Conservation (phyloP, 2,113 vertebrate species). For the Microtus richardsoni region DNA sequence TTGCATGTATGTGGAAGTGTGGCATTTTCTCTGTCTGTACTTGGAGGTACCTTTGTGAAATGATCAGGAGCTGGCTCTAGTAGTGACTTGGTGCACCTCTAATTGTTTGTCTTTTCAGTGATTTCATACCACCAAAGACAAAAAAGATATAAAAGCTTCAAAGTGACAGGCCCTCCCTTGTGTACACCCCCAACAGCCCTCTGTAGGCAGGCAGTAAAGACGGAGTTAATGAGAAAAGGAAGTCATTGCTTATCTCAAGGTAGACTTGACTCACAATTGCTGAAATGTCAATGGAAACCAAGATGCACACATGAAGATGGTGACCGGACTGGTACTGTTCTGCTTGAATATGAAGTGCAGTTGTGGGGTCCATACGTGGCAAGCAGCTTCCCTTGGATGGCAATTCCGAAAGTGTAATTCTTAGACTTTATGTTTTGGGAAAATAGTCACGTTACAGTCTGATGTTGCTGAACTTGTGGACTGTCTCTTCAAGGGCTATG, state of each 20-base stretch:
- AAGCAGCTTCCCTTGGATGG: neutral
- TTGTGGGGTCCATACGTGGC: neutral
- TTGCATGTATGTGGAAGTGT: neutral
- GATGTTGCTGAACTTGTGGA: neutral
- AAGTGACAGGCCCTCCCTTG: neutral
- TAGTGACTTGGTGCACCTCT: neutral
- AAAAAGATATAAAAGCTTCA: neutral
- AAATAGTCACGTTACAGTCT: neutral
- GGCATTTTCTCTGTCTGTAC: neutral
- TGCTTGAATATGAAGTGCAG: neutral
- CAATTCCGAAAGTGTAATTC: neutral
- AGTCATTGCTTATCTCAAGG: neutral
- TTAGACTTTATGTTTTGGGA: neutral
- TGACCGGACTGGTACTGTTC: neutral
- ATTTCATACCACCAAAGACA: neutral
- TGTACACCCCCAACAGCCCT: neutral
- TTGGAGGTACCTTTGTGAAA: neutral
- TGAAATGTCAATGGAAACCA: neutral
- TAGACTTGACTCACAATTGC: neutral
- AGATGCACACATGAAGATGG: neutral
- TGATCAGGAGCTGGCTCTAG: neutral
- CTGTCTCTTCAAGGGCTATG: neutral
- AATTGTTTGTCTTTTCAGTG: neutral
- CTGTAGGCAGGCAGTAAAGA: neutral
- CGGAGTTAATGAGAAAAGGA: neutral